These are phyloP conservation scores for Hydraecia micacea DNA, from an alignment of 2,888 invertebrate genomes.

Conservation along the genomic window DNA sequence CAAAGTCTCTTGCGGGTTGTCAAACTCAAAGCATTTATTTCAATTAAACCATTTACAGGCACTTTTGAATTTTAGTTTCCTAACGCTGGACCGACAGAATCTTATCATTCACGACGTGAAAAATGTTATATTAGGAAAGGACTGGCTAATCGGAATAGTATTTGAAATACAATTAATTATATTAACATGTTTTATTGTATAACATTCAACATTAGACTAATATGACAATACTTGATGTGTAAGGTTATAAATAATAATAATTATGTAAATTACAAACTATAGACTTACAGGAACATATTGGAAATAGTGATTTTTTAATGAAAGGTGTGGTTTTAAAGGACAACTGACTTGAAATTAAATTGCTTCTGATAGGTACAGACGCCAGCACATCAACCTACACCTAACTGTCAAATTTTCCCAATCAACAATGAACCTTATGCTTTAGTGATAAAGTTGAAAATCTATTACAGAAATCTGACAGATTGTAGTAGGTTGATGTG, in stretches of 20 bases:
- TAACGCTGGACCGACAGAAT: too few relatives aligned
- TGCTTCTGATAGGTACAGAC: not conserved
- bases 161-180: slow-evolving; percentile 17
- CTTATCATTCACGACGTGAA: not conserved
- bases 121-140: not conserved
- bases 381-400: too few relatives aligned
- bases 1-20: too few relatives aligned
- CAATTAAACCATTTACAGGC: too few relatives aligned
- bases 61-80: too few relatives aligned
- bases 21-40: too few relatives aligned
- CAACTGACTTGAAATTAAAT: not conserved
- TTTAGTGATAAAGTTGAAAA: too few relatives aligned
- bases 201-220: slow-evolving; percentile 42
- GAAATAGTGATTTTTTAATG: not conserved
- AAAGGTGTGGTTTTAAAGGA: not conserved
- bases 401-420: too few relatives aligned
- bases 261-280: slow-evolving; percentile 15
- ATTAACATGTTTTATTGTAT: slow-evolving; percentile 46
- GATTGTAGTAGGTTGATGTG: too few relatives aligned
- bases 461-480: too few relatives aligned
- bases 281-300: not conserved
- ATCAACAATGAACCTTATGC: too few relatives aligned
- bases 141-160: not conserved
- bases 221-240: not conserved
- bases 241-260: not conserved